Evolutionary conservation across 2,888 invertebrate genomes (phyloP).

Genomic region (Acanthoscelides obtectus): DNA sequence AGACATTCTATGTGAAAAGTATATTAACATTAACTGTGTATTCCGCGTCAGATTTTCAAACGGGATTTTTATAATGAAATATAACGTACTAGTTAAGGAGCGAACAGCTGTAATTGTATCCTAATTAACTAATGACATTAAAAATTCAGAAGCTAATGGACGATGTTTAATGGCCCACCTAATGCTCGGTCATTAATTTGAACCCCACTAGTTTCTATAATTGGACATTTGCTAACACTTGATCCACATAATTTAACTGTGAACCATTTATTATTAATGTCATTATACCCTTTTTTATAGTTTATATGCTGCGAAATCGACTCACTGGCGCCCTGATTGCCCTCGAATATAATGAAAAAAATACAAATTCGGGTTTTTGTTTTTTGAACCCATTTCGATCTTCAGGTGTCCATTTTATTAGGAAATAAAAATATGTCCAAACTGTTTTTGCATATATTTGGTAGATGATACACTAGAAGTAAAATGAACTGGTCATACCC

Average conservation of each 20-base stretch:
- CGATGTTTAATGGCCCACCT: neutral
- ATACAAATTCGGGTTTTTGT: too few relatives aligned
- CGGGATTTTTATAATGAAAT: neutral
- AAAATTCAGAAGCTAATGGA: neutral
- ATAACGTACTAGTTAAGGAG: neutral
- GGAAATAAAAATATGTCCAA: too few relatives aligned
- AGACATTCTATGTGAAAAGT: neutral
- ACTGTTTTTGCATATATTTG: too few relatives aligned
- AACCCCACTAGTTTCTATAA: neutral
- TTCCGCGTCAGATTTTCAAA: neutral
- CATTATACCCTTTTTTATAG: too few relatives aligned
- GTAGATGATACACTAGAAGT: too few relatives aligned
- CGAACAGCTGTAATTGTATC: neutral
- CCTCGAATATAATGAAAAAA: too few relatives aligned
- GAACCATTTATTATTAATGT: neutral
- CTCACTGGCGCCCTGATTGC: too few relatives aligned
- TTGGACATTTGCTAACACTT: neutral
- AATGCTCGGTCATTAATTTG: neutral
- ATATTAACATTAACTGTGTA: neutral
- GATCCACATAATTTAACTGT: neutral
- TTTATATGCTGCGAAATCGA: too few relatives aligned
- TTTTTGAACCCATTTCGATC: too few relatives aligned
- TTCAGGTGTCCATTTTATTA: too few relatives aligned
- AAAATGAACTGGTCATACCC: too few relatives aligned
- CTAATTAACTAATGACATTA: neutral